Conservation (phyloP, 2,888 invertebrate genomes). For the Lobophora halterata region DNA sequence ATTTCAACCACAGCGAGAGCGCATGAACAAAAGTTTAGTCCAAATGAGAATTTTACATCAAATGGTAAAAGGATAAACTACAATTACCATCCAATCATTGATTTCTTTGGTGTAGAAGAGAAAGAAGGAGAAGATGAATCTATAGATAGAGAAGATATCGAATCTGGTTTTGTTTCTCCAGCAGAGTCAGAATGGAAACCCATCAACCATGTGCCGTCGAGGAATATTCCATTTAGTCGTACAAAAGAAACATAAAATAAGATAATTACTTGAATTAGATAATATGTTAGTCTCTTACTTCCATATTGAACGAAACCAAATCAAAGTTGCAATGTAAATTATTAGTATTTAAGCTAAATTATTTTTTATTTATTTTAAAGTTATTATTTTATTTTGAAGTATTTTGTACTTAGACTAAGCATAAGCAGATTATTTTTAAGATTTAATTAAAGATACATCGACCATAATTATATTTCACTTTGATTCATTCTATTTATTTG, state of each 20-base stretch:
- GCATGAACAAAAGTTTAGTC: conserved; percentile 38
- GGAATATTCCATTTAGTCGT: conserved; percentile 39
- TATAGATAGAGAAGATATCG: conserved; percentile 67
- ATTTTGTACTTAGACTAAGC: conserved; percentile 10
- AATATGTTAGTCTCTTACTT: no score
- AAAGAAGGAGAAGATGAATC: conserved; percentile 53
- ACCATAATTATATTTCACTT: no score
- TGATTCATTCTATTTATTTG: no score
- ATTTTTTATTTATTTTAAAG: conserved; percentile 28
- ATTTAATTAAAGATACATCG: conserved; percentile 55
- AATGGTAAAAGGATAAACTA: conserved; percentile 85
- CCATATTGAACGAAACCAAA: conserved; percentile 59
- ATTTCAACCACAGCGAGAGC: conserved; percentile 38
- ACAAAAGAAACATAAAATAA: conserved; percentile 37
- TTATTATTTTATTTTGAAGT: conserved; percentile 16
- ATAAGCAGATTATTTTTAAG: conserved; percentile 36
- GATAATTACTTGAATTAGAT: no score
- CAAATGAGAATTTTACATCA: conserved; percentile 43
- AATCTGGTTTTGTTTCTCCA: conserved; percentile 46
- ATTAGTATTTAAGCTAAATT: conserved; percentile 30
- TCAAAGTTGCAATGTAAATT: conserved; percentile 56
- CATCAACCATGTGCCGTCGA: conserved; percentile 57
- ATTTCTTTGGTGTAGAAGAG: conserved; percentile 83
- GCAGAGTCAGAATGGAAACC: conserved; percentile 76
- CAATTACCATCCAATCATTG: conserved; percentile 91